A percentile compares a stretch with the other conserved stretches of the same genome.
Evolutionary conservation across 2,888 invertebrate genomes (phyloP).

Genomic region (Drepanosiphum platanoidis): DNA sequence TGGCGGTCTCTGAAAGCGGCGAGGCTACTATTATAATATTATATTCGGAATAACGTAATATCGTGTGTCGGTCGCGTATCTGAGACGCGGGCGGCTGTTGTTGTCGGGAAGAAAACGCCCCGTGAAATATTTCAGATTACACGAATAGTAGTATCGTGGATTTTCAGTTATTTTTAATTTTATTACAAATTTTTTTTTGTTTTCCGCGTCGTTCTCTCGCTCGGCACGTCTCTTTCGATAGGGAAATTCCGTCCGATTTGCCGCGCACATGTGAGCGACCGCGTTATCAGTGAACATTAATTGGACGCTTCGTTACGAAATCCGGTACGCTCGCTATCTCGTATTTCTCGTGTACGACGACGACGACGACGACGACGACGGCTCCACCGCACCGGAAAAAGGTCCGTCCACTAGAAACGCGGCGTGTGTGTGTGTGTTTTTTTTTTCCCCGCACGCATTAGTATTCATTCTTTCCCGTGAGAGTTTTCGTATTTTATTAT

Average conservation of each 20-base stretch:
- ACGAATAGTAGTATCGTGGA: too few species aligned
- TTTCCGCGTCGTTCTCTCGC: neutral
- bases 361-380: too few species aligned
- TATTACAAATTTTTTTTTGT: neutral
- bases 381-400: neutral
- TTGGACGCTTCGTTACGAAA: conserved; percentile 22
- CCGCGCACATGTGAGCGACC: neutral
- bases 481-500: conserved; percentile 2
- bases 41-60: neutral
- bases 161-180: too few species aligned
- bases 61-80: neutral
- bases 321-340: neutral
- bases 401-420: neutral
- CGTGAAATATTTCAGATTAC: conserved; percentile 26
- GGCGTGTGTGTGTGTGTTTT: too few species aligned
- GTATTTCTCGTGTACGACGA: conserved; percentile 5
- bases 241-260: neutral
- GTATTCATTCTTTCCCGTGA: neutral
- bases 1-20: neutral
- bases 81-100: too few species aligned
- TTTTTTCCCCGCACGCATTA: neutral
- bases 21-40: neutral
- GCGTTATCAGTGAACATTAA: conserved; percentile 44
- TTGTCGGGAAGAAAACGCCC: conserved; percentile 4
- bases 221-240: neutral